Base-by-base conservation (phyloP, 2,113 vertebrate genomes). In the Pterophyllum scalare region DNA sequence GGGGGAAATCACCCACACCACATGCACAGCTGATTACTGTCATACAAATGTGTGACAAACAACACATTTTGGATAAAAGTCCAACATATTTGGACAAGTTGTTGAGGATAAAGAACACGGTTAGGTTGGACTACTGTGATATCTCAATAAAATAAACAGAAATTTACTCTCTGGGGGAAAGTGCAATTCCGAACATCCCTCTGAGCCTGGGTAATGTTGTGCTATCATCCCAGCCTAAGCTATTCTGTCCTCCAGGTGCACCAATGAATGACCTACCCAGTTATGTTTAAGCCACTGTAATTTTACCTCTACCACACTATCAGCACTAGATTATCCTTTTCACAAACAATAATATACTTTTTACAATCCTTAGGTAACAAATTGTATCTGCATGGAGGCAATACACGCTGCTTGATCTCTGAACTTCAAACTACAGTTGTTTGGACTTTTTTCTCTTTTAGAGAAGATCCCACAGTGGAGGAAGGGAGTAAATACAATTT, bases 321-420 rank as follows among this genome's bases (percentile, higher is more conserved):
- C 81, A 86, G 83, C 70, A 92, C 91, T 90, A 91, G 88, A 93
- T 93, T 94, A 93, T 87, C 82, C 81, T 79, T 92, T 91, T 88
- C 59, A 70, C 75, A 59, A 80, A 88, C 70, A 86, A 88, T 78
- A 87, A 81, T 82, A 83, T 89, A 85, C 43, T 72, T 84, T 90
- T 83, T 83, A 79, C 65, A 59, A 67, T 83, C 77, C 84, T 82
- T 64, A 79, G 77, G 80, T 62, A 85, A 85, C 78, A 84, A 77
- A 82, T 75, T 81, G 81, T 87, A 87, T 79, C 90, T 85, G 85
- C 81, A 78, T 89, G 85, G 88, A 82, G 83, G 86, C 75, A 83
- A 90, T 77, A 65, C 87, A 85, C 87, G 88, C 82, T 83, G 88
- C 81, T 88, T 90, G 87, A 92, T 90, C 87, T 86, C 78, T 90